A percentile compares a stretch with the other conserved stretches of the same genome.
phyloP scores from a whole-genome alignment of 2,888 invertebrate species.

The Ornithoptera alexandrae region DNA sequence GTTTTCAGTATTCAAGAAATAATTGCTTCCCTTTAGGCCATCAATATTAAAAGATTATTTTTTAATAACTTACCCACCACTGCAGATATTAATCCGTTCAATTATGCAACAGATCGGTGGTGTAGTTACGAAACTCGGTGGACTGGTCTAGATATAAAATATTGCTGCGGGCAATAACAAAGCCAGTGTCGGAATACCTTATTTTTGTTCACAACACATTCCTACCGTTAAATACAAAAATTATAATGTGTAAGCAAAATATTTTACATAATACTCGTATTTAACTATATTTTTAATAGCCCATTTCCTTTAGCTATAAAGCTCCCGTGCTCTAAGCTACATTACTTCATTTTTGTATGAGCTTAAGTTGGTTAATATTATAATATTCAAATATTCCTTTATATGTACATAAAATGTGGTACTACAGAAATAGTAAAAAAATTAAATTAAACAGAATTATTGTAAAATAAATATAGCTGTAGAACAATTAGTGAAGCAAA shows the following conservation, averaged over 20 bases:
- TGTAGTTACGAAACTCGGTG: conserved; percentile 29
- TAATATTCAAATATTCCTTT: neutral
- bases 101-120: conserved; percentile 30
- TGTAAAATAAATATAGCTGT: too few relatives aligned
- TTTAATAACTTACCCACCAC: conserved; percentile 21
- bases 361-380: too few relatives aligned
- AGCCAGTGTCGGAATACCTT: conserved; percentile 10
- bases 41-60: conserved; percentile 24
- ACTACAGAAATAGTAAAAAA: too few relatives aligned
- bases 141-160: conserved; percentile 31
- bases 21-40: conserved; percentile 5
- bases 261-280: neutral
- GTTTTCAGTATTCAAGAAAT: conserved; percentile 8
- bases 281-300: neutral
- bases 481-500: neutral
- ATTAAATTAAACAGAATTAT: too few relatives aligned
- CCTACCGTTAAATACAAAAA: conserved; percentile 10
- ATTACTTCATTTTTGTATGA: neutral
- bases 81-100: conserved; percentile 32
- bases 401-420: neutral
- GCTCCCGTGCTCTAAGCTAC: neutral
- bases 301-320: neutral
- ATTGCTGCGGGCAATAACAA: conserved; percentile 27
- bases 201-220: conserved; percentile 23
- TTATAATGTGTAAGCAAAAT: neutral